phyloP scores from a whole-genome alignment of 2,888 invertebrate species.

The Tortrix viridana region DNA sequence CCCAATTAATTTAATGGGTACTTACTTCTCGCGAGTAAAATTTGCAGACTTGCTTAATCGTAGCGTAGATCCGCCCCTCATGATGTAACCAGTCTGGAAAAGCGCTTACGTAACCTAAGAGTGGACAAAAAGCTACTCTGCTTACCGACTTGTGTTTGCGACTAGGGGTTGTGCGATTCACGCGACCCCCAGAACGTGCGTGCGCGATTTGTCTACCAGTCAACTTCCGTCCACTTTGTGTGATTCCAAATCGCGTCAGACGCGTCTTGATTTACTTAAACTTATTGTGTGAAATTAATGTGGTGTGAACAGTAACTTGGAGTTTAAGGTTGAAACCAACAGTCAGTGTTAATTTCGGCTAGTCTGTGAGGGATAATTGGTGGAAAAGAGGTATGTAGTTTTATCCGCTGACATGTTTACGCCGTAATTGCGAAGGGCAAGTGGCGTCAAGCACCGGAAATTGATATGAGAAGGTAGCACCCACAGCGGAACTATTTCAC shows the following conservation, averaged over 20 bases:
- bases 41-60: slow-evolving; percentile 24
- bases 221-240: slow-evolving; percentile 9
- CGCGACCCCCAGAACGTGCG: slow-evolving; percentile 19
- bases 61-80: slow-evolving; percentile 25
- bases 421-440: slow-evolving; percentile 59
- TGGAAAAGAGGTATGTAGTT: slow-evolving; percentile 3
- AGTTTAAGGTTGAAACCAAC: slow-evolving; percentile 11
- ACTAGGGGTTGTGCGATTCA: slow-evolving; percentile 17
- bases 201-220: slow-evolving; percentile 30
- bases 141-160: slow-evolving; percentile 9
- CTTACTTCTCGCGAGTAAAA: slow-evolving; percentile 7
- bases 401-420: slow-evolving; percentile 51
- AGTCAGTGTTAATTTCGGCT: slow-evolving; percentile 25
- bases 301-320: slow-evolving; percentile 8
- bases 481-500: slow-evolving; percentile 52
- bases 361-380: slow-evolving; percentile 11
- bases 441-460: slow-evolving; percentile 69
- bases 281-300: not conserved
- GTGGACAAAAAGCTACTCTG: slow-evolving; percentile 28
- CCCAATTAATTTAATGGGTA: too few species aligned
- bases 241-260: slow-evolving; percentile 14
- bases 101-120: slow-evolving; percentile 25
- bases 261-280: slow-evolving; percentile 3
- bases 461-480: slow-evolving; percentile 70
- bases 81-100: slow-evolving; percentile 34